Percentiles rank a stretch among this genome's conserved stretches.
Evolutionary conservation across 2,888 invertebrate genomes (phyloP).

Genomic region (Megastigmus dorsalis): DNA sequence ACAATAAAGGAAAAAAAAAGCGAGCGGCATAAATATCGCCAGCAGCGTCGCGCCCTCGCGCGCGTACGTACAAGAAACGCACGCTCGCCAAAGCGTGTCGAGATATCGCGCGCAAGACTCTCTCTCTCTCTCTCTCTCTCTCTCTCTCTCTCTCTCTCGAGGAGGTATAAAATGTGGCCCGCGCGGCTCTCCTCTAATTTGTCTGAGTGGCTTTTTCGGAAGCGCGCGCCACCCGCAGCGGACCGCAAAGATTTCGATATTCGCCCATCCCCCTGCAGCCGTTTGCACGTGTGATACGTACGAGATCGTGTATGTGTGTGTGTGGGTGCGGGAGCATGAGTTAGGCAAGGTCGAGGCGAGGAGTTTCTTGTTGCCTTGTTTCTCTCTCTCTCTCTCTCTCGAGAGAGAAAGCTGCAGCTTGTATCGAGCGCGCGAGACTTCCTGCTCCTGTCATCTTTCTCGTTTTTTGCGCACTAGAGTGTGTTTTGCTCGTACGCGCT

Average conservation of each 20-base stretch:
- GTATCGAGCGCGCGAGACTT: background rate
- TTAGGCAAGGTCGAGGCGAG: conserved; percentile 1
- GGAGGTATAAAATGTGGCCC: conserved; percentile 38
- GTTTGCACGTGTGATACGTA: too few species aligned
- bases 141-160: too few species aligned
- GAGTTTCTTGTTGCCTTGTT: conserved; percentile 31
- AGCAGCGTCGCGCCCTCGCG: conserved; percentile 43
- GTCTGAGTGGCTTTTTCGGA: conserved; percentile 74
- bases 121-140: too few species aligned
- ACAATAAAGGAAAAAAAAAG: conserved; percentile 73
- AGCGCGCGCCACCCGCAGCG: conserved; percentile 51
- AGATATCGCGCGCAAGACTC: conserved; percentile 38
- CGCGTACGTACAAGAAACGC: too few species aligned
- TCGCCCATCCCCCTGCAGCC: too few species aligned
- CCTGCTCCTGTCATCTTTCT: background rate
- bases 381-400: too few species aligned
- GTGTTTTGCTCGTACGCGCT: background rate
- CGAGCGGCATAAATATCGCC: conserved; percentile 73
- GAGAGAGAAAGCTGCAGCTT: background rate
- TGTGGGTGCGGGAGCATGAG: background rate
- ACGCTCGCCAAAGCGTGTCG: background rate
- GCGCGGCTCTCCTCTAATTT: conserved; percentile 70
- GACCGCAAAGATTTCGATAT: conserved; percentile 57
- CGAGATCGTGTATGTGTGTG: too few species aligned
- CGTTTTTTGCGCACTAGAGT: background rate